Percentiles rank a stretch among this genome's conserved stretches.
These are phyloP conservation scores for Oreamnos americanus DNA, from an alignment of 2,113 vertebrate genomes.

Conservation along the genomic window DNA sequence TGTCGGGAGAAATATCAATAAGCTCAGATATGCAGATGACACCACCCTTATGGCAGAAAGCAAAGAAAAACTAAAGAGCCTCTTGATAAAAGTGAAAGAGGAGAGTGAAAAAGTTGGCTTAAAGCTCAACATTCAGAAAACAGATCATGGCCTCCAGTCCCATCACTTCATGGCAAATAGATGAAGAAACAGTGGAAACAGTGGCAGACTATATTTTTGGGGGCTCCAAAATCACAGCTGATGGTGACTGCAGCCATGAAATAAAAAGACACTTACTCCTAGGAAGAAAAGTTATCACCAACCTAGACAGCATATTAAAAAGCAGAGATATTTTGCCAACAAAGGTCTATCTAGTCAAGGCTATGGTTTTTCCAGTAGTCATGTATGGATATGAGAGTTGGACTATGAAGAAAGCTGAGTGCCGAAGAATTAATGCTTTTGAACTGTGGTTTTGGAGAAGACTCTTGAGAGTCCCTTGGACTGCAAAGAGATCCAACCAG, in stretches of 20 bases:
- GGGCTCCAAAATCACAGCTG: neutral
- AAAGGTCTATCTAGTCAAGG: neutral
- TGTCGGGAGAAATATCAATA: neutral
- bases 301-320: neutral
- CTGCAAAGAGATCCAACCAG: neutral
- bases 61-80: neutral
- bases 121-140: neutral
- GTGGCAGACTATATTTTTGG: neutral
- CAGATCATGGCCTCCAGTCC: neutral
- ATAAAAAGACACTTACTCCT: neutral
- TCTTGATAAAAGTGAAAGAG: neutral
- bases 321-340: neutral
- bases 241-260: neutral
- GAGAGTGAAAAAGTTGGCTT: neutral
- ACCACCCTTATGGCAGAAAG: neutral
- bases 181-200: neutral
- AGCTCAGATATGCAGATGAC: neutral
- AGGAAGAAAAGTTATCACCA: neutral
- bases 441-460: neutral
- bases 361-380: neutral
- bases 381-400: neutral
- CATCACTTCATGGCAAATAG: neutral
- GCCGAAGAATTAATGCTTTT: accelerated
- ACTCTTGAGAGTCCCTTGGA: neutral
- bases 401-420: neutral